Percentiles rank a stretch among this genome's conserved stretches.
Conservation (phyloP, 2,797 vertebrate genomes). For the Sebastes elongatus region DNA sequence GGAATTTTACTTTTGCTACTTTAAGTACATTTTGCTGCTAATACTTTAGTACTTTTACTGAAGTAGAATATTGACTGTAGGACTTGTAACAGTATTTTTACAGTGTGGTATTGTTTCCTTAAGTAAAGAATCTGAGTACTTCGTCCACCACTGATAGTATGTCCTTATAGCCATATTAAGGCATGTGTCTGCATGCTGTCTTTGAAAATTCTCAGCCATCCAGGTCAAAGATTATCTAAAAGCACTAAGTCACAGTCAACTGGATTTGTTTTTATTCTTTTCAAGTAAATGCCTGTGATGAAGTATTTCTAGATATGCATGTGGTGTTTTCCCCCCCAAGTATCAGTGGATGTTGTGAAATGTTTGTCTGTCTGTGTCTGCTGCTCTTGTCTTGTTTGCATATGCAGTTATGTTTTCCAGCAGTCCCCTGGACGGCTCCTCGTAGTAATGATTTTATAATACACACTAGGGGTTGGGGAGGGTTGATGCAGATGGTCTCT, state of each 20-base stretch:
- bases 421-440: slow-evolving; percentile 45
- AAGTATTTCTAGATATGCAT: slow-evolving; percentile 3
- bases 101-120: too few species aligned
- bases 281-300: slow-evolving; percentile 31
- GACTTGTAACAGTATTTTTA: too few species aligned
- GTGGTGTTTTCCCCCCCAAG: slow-evolving; percentile 10
- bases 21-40: too few species aligned
- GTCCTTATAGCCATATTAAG: neutral
- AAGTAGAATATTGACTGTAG: too few species aligned
- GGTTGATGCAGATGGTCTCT: slow-evolving; percentile 69
- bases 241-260: neutral
- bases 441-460: slow-evolving; percentile 73
- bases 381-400: slow-evolving; percentile 41
- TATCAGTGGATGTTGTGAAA: slow-evolving; percentile 37
- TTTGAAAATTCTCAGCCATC: slow-evolving; percentile 7
- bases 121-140: too few species aligned
- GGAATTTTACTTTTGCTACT: too few species aligned
- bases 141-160: too few species aligned
- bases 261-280: slow-evolving; percentile 31
- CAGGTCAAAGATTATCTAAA: slow-evolving; percentile 17
- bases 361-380: slow-evolving; percentile 18
- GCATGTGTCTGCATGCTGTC: neutral
- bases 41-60: too few species aligned
- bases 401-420: slow-evolving; percentile 51
- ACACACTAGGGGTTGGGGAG: slow-evolving; percentile 38